Evolutionary conservation across 2,797 vertebrate species (phyloP).

Genomic region (Sebastes hubbsi): DNA sequence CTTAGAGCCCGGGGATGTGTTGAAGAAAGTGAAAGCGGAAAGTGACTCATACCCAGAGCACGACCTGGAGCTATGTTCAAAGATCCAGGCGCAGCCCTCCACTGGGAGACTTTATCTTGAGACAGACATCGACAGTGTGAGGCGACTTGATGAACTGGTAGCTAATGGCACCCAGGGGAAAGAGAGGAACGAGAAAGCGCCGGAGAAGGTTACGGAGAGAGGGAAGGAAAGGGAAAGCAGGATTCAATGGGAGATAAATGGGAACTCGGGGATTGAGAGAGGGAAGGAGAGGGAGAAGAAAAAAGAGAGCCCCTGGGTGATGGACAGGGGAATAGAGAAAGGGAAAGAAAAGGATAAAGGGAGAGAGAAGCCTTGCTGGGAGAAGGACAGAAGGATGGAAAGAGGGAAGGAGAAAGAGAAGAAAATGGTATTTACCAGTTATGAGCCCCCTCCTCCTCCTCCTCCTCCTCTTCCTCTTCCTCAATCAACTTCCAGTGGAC

Average conservation of each 20-base stretch:
- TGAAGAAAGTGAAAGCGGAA: conserved; percentile 69
- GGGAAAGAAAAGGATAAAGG: conserved; percentile 35
- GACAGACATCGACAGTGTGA: conserved; percentile 81
- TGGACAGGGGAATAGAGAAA: conserved; percentile 37
- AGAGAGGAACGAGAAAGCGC: conserved; percentile 50
- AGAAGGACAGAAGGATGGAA: conserved; percentile 51
- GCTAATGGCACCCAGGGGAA: conserved; percentile 67
- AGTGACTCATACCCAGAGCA: conserved; percentile 68
- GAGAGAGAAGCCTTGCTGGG: conserved; percentile 48
- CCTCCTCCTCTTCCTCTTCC: neutral
- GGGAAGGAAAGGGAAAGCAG: conserved; percentile 51
- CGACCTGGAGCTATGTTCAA: conserved; percentile 62
- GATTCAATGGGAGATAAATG: conserved; percentile 59
- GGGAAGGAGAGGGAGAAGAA: conserved; percentile 53
- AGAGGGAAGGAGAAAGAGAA: conserved; percentile 68
- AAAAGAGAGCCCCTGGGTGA: conserved; percentile 58
- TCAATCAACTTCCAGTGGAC: conserved; percentile 27
- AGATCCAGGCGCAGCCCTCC: conserved; percentile 67
- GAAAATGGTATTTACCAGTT: conserved; percentile 31
- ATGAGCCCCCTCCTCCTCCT: conserved; percentile 25
- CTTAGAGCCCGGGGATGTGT: conserved; percentile 77
- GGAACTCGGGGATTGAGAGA: conserved; percentile 36
- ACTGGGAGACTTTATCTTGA: conserved; percentile 75
- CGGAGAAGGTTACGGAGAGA: conserved; percentile 50
- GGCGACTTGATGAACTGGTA: conserved; percentile 73